Evolutionary conservation across 30 jellyfish, hydroid and myxozoan genomes (phyloP), one percentile per base, ranked within the genome.

Genomic region (Nemopilema nomurai): DNA sequence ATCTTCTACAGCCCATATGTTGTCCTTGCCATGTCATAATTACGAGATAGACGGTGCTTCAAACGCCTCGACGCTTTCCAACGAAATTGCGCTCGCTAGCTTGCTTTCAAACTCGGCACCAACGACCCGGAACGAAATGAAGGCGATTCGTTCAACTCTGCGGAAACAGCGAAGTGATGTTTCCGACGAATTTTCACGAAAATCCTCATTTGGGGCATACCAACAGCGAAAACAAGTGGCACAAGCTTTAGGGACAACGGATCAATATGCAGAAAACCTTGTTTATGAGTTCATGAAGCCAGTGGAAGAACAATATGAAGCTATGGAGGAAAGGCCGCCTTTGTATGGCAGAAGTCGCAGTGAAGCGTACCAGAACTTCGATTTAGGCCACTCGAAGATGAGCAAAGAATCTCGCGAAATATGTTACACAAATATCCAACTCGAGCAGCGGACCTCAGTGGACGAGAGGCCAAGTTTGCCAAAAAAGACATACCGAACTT

Each of bases 41-140:
- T 32, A 25, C 66, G 83, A 74, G 62, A 41, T 16, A 0, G 79
- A 63, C 24, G 65, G 73, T 27, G 26, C 50, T 66, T 21, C 24
- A 19, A n/a, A 19, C 25, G 82, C 22, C 16, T 79, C 51, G 0
- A 49, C 49, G 57, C 13, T 79, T 1, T 74, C 87, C n/a, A 32
- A 21, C 49, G 93, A 84, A 8, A 74, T 53, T 68, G 93, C 75
- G 51, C 53, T 22, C 16, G 87, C 67, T n/a, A 25, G 32, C 49
- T 28, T 33, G 69, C 79, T 84, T 7, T 74, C 93, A 28, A 70
- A 71, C 76, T 84, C 93, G n/a, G 93, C 93, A 27, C 93, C 93
- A 13, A 84, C 93, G 0, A 84, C 93, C 0, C 62, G 57, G 16
- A 16, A 66, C 25, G 93, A 84, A 29, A 71, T 84, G 70, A 84